Base-by-base conservation (phyloP, 2,888 invertebrate genomes). In the Plagodis dolabraria region DNA sequence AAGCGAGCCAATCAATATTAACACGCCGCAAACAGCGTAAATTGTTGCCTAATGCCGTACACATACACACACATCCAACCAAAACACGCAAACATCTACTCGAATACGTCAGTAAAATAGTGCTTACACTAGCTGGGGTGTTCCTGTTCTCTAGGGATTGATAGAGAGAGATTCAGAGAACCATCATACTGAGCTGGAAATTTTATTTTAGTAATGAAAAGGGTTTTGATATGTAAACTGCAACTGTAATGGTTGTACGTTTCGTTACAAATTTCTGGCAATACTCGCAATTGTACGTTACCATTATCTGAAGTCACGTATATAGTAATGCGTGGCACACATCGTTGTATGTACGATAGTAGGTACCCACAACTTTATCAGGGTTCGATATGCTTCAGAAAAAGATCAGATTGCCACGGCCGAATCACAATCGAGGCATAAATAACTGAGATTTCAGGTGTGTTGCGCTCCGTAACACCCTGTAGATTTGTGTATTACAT, bases 21-120 rank as follows among this genome's bases (percentile, higher is more conserved):
- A 92, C 92, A 92, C 92, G 86, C 92, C 92, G 86, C 92, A 92
- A 92, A 92, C 92, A 92, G 91, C 91, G 92, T 92, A 92, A 92
- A 92, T 92, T 91, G 92, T 92, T 92, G 92, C 92, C 92, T 92
- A 92, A 92, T 92, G 90, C 90, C 86, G 80, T 79, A 80, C 85
- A 80, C 91, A 72, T 91, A 91, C 89, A 88, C 86, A 75, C 60
- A 54, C 86, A 76, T 60, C 54, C 38, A 44, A 78, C 87, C 71
- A 88, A 89, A 85, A 87, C 85, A 77, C 63, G 55, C 72, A 65
- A 70, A 63, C 64, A 49, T 38, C 10, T 10, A n/a, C 0, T 34
- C 68, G 77, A 60, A 65, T 70, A 72, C 75, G 79, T 79, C 76
- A 75, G 75, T 82, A 77, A 81, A 78, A 75, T 76, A 79, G 79